These are phyloP conservation scores for Harpalus rufipes DNA, from an alignment of 2,888 invertebrate genomes.

Conservation along the genomic window DNA sequence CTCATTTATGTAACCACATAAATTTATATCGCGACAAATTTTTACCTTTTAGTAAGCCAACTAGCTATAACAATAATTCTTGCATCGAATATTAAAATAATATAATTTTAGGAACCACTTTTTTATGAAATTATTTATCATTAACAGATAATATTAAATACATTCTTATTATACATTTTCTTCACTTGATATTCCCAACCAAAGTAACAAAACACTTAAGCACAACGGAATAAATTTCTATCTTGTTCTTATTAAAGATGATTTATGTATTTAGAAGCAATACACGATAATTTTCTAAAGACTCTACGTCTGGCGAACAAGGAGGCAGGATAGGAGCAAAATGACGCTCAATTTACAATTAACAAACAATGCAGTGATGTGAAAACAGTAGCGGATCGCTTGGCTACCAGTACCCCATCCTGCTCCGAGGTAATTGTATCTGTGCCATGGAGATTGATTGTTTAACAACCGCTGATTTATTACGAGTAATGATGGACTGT, in stretches of 20 bases:
- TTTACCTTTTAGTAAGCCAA: no score
- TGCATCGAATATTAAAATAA: no score
- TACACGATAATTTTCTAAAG: constrained; percentile 66
- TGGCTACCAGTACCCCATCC: constrained; percentile 13
- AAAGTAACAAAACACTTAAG: constrained; percentile 43
- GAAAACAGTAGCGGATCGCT: constrained; percentile 58
- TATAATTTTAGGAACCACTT: no score
- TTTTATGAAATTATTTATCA: not conserved
- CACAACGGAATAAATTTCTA: constrained; percentile 51
- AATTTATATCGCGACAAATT: no score
- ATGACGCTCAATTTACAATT: constrained; percentile 62
- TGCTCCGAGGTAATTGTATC: constrained; percentile 52
- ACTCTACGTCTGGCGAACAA: constrained; percentile 17
- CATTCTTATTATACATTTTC: not conserved
- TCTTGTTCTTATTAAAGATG: constrained; percentile 63
- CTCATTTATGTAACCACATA: no score
- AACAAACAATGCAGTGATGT: constrained; percentile 61
- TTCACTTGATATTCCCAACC: not conserved
- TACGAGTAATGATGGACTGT: constrained; percentile 37
- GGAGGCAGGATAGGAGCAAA: constrained; percentile 37
- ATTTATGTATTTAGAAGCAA: constrained; percentile 63
- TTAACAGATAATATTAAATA: not conserved
- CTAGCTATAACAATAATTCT: no score
- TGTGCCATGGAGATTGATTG: constrained; percentile 59
- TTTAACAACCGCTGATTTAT: constrained; percentile 63